Conservation (phyloP, 2,888 invertebrate species). For the Laspeyria flexula region DNA sequence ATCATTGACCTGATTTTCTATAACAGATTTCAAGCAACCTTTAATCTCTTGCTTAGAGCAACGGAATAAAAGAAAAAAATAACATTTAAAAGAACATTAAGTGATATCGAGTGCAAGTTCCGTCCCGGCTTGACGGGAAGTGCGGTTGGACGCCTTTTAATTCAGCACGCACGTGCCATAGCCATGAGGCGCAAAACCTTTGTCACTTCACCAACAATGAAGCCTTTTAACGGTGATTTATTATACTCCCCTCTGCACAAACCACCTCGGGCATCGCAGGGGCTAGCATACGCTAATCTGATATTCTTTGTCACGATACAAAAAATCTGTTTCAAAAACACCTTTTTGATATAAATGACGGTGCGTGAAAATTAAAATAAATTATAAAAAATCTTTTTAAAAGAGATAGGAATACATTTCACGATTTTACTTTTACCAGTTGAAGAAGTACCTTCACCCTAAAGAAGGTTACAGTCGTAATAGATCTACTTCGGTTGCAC, state of each 20-base stretch:
- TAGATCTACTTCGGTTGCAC: too few relatives aligned
- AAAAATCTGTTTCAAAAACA: too few relatives aligned
- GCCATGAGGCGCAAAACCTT: constrained; percentile 57
- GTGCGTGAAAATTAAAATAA: too few relatives aligned
- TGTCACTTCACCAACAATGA: constrained; percentile 66
- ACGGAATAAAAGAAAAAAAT: not conserved
- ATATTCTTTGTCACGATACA: not conserved
- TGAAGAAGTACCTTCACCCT: too few relatives aligned
- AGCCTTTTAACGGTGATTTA: constrained; percentile 69
- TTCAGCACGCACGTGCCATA: constrained; percentile 59
- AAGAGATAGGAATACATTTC: too few relatives aligned
- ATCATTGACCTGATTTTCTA: too few relatives aligned
- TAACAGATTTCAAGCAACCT: too few relatives aligned
- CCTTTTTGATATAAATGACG: too few relatives aligned
- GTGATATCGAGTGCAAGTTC: constrained; percentile 24
- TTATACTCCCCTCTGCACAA: constrained; percentile 44
- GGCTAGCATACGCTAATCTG: not conserved
- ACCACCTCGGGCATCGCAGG: constrained; percentile 14
- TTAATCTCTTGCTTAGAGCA: not conserved
- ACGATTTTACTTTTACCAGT: too few relatives aligned
- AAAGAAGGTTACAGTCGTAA: too few relatives aligned
- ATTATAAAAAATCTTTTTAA: too few relatives aligned
- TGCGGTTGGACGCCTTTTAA: constrained; percentile 55
- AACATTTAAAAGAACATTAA: constrained; percentile 17
- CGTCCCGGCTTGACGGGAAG: constrained; percentile 37